Conservation (phyloP, 2,797 vertebrate genomes). For the Anguilla anguilla region DNA sequence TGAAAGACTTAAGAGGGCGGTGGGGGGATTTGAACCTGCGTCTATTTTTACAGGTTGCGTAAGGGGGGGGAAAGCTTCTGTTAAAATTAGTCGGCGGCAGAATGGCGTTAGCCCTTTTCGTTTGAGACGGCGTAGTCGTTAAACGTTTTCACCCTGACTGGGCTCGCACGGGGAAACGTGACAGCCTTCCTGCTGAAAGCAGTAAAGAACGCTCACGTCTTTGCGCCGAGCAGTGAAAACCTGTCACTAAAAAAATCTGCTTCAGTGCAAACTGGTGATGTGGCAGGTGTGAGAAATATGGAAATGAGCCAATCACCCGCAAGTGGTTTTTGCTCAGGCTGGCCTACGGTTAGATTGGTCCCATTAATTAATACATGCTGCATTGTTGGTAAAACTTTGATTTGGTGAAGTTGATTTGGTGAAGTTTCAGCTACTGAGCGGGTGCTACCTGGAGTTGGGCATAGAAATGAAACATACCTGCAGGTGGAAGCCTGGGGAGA, state of each 20-base stretch:
- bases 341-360: neutral
- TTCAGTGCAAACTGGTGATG: neutral
- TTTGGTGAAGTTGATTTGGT: neutral
- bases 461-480: neutral
- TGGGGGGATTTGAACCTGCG: neutral
- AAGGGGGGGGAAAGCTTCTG: neutral
- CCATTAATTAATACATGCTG: neutral
- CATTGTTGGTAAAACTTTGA: neutral
- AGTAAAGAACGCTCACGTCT: neutral
- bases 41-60: conserved; percentile 37
- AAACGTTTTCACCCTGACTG: conserved; percentile 1
- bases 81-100: conserved; percentile 9
- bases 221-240: neutral
- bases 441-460: neutral
- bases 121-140: neutral
- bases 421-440: neutral
- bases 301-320: neutral
- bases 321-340: neutral
- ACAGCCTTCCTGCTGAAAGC: neutral
- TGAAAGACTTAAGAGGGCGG: conserved; percentile 28
- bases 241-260: neutral
- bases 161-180: neutral
- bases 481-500: neutral
- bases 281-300: neutral
- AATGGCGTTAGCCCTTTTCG: neutral